Base-by-base conservation (phyloP, 2,888 invertebrate species). In the Pyrochroa serraticornis region DNA sequence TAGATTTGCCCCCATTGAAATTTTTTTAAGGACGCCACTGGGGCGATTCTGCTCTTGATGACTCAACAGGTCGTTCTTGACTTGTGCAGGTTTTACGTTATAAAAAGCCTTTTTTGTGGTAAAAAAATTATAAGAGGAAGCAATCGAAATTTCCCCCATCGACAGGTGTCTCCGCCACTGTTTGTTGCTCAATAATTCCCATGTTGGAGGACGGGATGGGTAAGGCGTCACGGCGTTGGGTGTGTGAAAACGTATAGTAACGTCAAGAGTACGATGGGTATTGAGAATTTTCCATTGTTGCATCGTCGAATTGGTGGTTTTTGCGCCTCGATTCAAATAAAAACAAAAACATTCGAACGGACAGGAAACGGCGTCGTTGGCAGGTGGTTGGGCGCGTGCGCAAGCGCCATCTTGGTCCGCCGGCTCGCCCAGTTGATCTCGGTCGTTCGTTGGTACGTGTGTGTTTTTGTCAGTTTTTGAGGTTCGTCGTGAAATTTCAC, bases 401-500 rank as follows among this genome's bases (percentile, higher is more conserved):
- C 69, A 64, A 63, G 67, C 72, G 78, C 78, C 79, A 78, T 78
- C 71, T 77, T 78, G 73, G 70, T 42, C 69, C 70, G 71, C 75
- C 72, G 78, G 77, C 78, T 78, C 79, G 78, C 79, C 79, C 77
- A 78, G 76, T 77, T 74, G 74, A 65, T 69, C 36, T 36, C 52
- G 54, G 50, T 62, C 43, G 49, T 13, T 22, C 9, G 41, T 49
- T 44, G 13, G 60, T 65, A 62, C 58, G 56, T 60, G 60, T 39
- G 30, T 13, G 30, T 32, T 47, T n/a, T n/a, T 37, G 50, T 12
- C 13, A 30, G 10, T 36, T 43, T 39, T 30, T 10, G 13, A 14
- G 7, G 32, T n/a, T 42, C 32, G 22, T 34, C 13, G 7, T 33
- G 12, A 33, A 34, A 43, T 6, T 34, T 33, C 7, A 33, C 8